Evolutionary conservation across 2,888 invertebrate genomes (phyloP), one percentile per base, ranked within the genome.

Genomic region (Cataglyphis altisquamis): DNA sequence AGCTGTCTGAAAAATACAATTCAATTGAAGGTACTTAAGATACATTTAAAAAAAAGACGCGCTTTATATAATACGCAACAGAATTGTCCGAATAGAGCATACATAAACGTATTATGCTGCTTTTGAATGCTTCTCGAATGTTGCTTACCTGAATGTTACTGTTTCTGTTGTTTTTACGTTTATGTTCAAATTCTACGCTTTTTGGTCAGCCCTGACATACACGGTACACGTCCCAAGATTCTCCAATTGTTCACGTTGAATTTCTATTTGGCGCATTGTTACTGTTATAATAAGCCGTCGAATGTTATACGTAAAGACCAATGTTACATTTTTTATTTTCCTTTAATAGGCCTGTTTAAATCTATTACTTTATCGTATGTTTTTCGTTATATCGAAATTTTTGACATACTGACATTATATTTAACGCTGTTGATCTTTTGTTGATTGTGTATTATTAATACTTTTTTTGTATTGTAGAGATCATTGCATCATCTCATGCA

Each of bases 221-320:
- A 66, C 25, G 41, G 36, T 29, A 36, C 32, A 29, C 41, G 29
- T 68, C 41, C 32, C 70, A 41, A 57, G 21, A 80, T 80, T 45
- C 29, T 80, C 60, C 78, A 72, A 21, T 72, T 80, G 57, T 78
- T 78, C 45, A 78, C 45, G 78, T 80, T 78, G 72, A 78, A 78
- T 78, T 80, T 80, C 78, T 80, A 72, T 80, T 80, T 80, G 78
- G 70, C 70, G 70, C 29, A 32, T 80, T 72, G 55, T 80, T 80
- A 1, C 72, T 72, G 72, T 72, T 77, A n/a, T 52, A 55, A 74
- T 21, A 45, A 52, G n/a, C 39, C 68, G 57, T 55, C 77, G 21
- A 12, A 72, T 70, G 72, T 78, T 78, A 72, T 21, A 29, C 32
- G 18, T 48, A 48, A n/a, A 12, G 32, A 18, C 29, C 12, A 68